Evolutionary conservation across 2,888 invertebrate species (phyloP), one percentile per base, ranked within the genome.

Genomic region (Philereme vetulata): DNA sequence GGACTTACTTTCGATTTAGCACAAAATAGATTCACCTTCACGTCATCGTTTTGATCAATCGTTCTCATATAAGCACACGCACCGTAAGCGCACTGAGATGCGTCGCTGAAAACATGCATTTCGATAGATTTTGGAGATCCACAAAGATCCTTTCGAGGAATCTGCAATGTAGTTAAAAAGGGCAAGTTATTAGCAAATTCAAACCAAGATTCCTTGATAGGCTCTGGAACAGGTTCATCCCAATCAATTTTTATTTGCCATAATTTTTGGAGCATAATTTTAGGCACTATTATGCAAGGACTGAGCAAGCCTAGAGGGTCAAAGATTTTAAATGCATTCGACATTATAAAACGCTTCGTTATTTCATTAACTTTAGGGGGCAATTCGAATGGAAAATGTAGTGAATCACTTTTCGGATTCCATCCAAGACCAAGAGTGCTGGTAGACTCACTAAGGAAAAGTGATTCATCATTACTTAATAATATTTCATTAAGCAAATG

Each of bases 361-460:
- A 35, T 35, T 35, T 35, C 35, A 5, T 35, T 35, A 35, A 4
- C 35, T 35, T 35, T 35, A 35, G 35, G 35, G 4, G 35, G 35
- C 35, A 35, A 5, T 35, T 35, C 5, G 35, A 49, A 33, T n/a
- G 35, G 35, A 36, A 49, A 49, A 49, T 49, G 7, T 7, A 49
- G 10, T 9, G 35, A 61, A 33, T 70, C 70, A 34, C 3, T 60
- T 5, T 11, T 44, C 0, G 70, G 72, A 38, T 53, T 51, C 70
- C 70, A 72, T 8, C 70, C 68, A 4, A 74, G 50, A 4, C 70
- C 72, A 4, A 74, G 68, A 5, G 72, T 69, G 40, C 55, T 70
- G 5, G 66, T 38, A 3, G 73, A 68, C 9, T 70, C 66, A 49
- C 72, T 72, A 2, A 71, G n/a, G 42, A 6, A 7, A 42, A 42